Evolutionary conservation across 2,113 vertebrate species (phyloP), one percentile per base, ranked within the genome.

Genomic region (Prionailurus viverrinus): DNA sequence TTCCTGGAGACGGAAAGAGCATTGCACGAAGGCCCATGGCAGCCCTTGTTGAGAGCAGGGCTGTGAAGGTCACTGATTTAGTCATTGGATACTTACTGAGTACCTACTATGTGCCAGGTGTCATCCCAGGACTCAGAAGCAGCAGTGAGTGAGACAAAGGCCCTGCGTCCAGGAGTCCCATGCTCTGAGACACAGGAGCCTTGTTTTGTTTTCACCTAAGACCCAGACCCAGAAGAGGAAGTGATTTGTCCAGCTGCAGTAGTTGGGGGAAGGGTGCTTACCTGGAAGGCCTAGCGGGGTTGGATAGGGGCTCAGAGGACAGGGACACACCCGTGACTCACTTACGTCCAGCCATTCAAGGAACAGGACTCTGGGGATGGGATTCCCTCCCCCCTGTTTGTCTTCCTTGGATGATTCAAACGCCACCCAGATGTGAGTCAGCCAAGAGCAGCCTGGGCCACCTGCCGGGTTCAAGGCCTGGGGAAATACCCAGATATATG

Each of bases 371-470:
- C 25, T 16, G 18, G 73, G 73, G 29, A 21, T 21, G 23, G 51
- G 73, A 78, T 41, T 76, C 63, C n/a, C 65, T 86, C 79, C 48
- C 36, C 76, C 55, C 11, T 78, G 23, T 55, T 63, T 41, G 61
- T 45, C 82, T 91, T 93, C 73, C 29, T n/a, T 4, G 27, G 10
- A 55, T 89, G 73, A 95, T 53, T 93, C 79, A 94, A 71, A 18
- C 71, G 45, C 73, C 36, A 18, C 89, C 18, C 81, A 94, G 91
- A 88, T 53, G 48, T 98, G 98, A 98, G 88, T 98, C 97, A 97
- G 0, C 27, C 36, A 69, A 86, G 87, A 91, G 69, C 1, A 1
- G 82, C 85, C 83, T 10, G 10, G 36, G 76, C 85, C 73, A 45
- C 86, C 86, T 94, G 91, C 79, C 41, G 12, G 41, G 65, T 82